Evolutionary conservation across 2,113 vertebrate species (phyloP).

Genomic region (Melanerpes formicivorus): DNA sequence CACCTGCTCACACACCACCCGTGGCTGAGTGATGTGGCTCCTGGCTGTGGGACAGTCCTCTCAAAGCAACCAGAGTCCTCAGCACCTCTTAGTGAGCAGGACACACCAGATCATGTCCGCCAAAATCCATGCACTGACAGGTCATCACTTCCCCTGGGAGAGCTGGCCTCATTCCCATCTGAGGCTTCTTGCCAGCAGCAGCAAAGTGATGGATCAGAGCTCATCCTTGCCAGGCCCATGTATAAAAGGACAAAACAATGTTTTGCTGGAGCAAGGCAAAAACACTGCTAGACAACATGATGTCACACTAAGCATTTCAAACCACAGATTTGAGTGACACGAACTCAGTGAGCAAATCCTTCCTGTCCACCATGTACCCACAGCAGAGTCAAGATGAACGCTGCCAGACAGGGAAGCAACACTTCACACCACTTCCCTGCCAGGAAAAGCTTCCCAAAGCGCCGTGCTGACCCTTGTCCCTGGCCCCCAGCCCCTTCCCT

Average conservation of each 20-base stretch:
- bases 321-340: accelerated
- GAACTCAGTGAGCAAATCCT: not conserved
- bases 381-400: not conserved
- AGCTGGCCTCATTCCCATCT: not conserved
- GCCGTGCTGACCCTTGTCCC: accelerated
- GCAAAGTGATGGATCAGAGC: not conserved
- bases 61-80: not conserved
- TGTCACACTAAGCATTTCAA: not conserved
- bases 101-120: not conserved
- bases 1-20: not conserved
- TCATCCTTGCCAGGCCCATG: not conserved
- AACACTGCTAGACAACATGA: not conserved
- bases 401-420: not conserved
- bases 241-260: not conserved
- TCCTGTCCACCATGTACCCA: not conserved
- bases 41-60: not conserved
- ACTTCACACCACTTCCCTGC: not conserved
- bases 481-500: not conserved
- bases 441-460: not conserved
- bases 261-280: not conserved
- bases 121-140: not conserved
- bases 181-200: not conserved
- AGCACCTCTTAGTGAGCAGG: not conserved
- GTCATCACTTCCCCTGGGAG: not conserved
- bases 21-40: accelerated